phyloP scores from a whole-genome alignment of 2,888 invertebrate species.

The Drosophila subsilvestris region DNA sequence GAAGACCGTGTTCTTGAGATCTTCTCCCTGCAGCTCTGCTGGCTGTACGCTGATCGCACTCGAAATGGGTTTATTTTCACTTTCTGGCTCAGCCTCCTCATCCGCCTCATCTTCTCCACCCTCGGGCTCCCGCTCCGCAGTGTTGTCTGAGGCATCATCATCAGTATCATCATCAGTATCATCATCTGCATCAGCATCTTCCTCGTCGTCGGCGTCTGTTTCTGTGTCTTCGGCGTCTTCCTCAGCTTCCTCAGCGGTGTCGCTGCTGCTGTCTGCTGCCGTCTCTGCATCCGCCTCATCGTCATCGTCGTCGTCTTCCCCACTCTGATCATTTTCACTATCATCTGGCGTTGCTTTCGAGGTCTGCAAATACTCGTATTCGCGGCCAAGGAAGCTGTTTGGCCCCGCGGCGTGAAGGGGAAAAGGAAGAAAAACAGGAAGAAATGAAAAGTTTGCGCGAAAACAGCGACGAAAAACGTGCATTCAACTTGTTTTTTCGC shows the following conservation, averaged over 20 bases:
- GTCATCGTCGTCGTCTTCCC: constrained; percentile 84
- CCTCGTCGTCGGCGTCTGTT: constrained; percentile 44
- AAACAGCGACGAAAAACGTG: constrained; percentile 8
- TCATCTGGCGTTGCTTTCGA: constrained; percentile 79
- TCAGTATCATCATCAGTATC: constrained; percentile 34
- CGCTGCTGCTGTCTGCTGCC: constrained; percentile 22
- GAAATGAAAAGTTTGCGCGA: constrained; percentile 17
- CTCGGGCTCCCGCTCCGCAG: constrained; percentile 41
- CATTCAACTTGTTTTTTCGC: constrained; percentile 35
- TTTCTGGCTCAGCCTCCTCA: constrained; percentile 43
- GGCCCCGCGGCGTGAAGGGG: background rate
- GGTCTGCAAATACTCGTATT: constrained; percentile 75
- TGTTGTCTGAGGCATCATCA: constrained; percentile 36
- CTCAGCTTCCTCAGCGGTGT: constrained; percentile 41
- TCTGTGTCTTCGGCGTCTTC: constrained; percentile 16
- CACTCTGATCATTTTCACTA: constrained; percentile 85
- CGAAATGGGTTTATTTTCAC: constrained; percentile 47
- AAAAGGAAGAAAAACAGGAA: constrained; percentile 16
- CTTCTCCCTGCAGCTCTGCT: constrained; percentile 28
- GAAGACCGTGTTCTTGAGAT: constrained; percentile 55
- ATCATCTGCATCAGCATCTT: constrained; percentile 76
- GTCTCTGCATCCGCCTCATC: constrained; percentile 43
- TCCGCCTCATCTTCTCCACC: constrained; percentile 56
- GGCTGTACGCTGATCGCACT: constrained; percentile 23
- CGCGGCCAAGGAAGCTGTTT: constrained; percentile 82